Conservation (phyloP, 1,140 invertebrate species). For the Pectinophora gossypiella region DNA sequence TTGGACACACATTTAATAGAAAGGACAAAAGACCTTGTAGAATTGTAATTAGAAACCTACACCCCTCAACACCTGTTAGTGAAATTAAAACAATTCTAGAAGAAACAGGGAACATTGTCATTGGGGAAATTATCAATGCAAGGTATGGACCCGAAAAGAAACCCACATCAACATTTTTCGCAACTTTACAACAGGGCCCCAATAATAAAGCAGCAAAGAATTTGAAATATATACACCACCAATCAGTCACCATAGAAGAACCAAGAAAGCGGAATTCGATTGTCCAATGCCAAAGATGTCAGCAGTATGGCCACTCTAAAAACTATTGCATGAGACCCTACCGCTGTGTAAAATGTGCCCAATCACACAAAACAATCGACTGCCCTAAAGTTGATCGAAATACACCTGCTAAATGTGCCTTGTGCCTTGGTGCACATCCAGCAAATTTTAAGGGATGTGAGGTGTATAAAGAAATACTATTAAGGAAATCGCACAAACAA, state of each 20-base stretch:
- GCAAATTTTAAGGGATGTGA: slow-evolving; percentile 10
- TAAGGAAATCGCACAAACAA: not conserved
- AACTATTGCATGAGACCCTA: not conserved
- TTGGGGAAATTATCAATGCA: too few relatives aligned
- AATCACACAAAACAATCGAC: slow-evolving; percentile 1
- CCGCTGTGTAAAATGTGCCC: slow-evolving; percentile 5
- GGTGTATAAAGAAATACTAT: slow-evolving; percentile 3
- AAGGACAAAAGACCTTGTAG: not conserved
- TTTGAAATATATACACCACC: slow-evolving; percentile 11
- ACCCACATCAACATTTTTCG: slow-evolving; percentile 13
- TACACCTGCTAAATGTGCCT: slow-evolving; percentile 5
- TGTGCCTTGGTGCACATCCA: slow-evolving; percentile 7
- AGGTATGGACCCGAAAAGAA: slow-evolving; percentile 3
- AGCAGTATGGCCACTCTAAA: slow-evolving; percentile 28
- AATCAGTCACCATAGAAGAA: slow-evolving; percentile 24
- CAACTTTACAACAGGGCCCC: slow-evolving; percentile 29
- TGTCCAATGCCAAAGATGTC: slow-evolving; percentile 39
- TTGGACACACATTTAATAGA: slow-evolving; percentile 6
- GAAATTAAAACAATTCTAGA: not conserved
- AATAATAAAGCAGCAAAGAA: slow-evolving; percentile 46
- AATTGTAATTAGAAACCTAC: not conserved
- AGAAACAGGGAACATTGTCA: not conserved
- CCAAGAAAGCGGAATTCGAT: slow-evolving; percentile 21
- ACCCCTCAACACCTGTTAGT: not conserved
- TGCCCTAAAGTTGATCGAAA: slow-evolving; percentile 7